Evolutionary conservation across 2,113 vertebrate genomes (phyloP).

Genomic region (Rhinichthys klamathensis): DNA sequence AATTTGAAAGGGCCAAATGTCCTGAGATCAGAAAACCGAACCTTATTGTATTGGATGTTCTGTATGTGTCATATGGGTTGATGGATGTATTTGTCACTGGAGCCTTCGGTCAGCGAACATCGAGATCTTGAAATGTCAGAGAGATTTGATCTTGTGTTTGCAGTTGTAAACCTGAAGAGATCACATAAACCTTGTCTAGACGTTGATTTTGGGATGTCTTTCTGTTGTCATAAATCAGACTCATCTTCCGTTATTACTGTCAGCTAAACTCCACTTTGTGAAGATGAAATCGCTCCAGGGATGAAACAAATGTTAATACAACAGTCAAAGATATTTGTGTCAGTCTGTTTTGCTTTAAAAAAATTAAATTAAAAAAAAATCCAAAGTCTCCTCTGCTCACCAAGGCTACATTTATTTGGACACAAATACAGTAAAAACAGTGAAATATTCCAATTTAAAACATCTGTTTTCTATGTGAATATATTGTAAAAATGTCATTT

Average conservation of each 20-base stretch:
- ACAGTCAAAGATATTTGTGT: background rate
- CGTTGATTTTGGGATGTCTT: background rate
- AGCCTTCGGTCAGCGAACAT: background rate
- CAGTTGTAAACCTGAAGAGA: background rate
- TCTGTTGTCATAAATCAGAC: background rate
- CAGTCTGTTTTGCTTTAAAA: background rate
- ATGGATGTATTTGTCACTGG: background rate
- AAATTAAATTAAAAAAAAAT: too few species aligned
- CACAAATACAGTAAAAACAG: background rate
- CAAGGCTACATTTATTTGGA: background rate
- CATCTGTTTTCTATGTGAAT: background rate
- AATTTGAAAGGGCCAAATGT: background rate
- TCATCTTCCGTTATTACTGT: slow-evolving; percentile 3
- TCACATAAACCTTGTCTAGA: background rate
- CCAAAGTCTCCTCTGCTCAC: background rate
- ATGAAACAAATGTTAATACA: background rate
- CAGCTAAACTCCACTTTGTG: slow-evolving; percentile 3
- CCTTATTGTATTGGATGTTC: background rate
- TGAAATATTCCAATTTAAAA: background rate
- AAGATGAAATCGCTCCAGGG: background rate
- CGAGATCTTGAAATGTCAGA: background rate
- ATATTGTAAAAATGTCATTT: background rate
- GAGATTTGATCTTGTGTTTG: background rate
- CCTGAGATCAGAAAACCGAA: background rate
- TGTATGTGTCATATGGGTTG: background rate